These are phyloP conservation scores for Hiodon alosoides DNA, from an alignment of 2,113 vertebrate species.

Conservation along the genomic window DNA sequence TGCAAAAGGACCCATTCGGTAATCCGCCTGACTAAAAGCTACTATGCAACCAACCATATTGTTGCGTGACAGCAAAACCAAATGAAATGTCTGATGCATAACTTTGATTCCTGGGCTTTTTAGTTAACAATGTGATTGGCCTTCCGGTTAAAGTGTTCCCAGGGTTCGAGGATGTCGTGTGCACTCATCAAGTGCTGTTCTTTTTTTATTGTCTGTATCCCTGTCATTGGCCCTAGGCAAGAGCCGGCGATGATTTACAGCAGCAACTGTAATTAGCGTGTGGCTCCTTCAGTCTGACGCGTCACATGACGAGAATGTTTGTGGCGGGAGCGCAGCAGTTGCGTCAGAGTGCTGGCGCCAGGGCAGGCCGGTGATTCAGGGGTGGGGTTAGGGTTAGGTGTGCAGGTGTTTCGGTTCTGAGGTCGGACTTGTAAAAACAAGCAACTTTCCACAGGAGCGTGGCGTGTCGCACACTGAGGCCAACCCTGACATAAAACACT, in stretches of 20 bases:
- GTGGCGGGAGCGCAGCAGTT: constrained; percentile 63
- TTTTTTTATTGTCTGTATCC: not conserved
- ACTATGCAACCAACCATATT: too few species aligned
- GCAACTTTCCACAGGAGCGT: constrained; percentile 48
- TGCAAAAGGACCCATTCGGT: too few species aligned
- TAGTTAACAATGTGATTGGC: too few species aligned
- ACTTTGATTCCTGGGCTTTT: too few species aligned
- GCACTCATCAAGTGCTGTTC: not conserved
- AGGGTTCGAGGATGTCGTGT: not conserved
- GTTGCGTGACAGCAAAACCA: too few species aligned
- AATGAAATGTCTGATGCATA: too few species aligned
- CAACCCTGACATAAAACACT: not conserved
- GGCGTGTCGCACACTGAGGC: not conserved
- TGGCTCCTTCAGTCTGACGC: constrained; percentile 60
- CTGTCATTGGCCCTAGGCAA: constrained; percentile 19
- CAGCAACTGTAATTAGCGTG: constrained; percentile 61
- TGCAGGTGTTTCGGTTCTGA: constrained; percentile 55
- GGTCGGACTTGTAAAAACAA: constrained; percentile 72
- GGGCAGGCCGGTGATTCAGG: constrained; percentile 77
- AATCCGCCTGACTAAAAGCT: too few species aligned
- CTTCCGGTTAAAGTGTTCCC: too few species aligned
- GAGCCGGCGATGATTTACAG: constrained; percentile 54
- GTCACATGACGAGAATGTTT: constrained; percentile 61
- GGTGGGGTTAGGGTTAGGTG: constrained; percentile 41
- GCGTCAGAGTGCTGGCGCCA: constrained; percentile 68